phyloP scores from a whole-genome alignment of 2,797 vertebrate genomes.

The Nyctalus aviator region DNA sequence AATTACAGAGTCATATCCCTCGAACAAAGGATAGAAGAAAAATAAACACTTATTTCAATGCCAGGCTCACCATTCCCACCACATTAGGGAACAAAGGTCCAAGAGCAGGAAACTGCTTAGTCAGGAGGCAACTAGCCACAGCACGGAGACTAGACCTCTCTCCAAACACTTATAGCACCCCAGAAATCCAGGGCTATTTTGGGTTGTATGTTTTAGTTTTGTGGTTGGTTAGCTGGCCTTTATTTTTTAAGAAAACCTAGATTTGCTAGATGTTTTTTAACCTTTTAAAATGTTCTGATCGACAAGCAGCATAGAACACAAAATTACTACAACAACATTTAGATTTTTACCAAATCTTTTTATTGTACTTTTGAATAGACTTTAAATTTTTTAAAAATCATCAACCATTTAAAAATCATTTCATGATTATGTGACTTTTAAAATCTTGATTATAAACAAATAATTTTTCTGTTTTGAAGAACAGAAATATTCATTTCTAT shows the following conservation, averaged over 20 bases:
- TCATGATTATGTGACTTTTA: background rate
- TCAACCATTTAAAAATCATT: background rate
- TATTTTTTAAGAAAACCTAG: background rate
- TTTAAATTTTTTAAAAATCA: slow-evolving; percentile 61
- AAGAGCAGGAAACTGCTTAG: background rate
- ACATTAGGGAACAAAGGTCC: background rate
- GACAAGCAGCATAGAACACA: background rate
- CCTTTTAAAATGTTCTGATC: slow-evolving; percentile 51
- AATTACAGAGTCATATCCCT: background rate
- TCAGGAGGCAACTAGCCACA: background rate
- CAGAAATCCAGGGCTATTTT: background rate
- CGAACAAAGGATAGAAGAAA: slow-evolving; percentile 29
- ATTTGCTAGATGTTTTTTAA: background rate
- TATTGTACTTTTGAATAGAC: slow-evolving; percentile 25
- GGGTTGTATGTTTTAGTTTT: background rate
- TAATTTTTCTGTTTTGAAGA: background rate
- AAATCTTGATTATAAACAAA: slow-evolving; percentile 16
- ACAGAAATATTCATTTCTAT: slow-evolving; percentile 44
- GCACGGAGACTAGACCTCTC: background rate
- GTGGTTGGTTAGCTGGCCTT: background rate
- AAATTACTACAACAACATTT: slow-evolving; percentile 17
- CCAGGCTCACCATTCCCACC: background rate
- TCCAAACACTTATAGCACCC: background rate
- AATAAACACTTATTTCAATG: slow-evolving; percentile 5
- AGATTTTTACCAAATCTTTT: background rate